Base-by-base conservation (phyloP, 2,797 vertebrate genomes). In the Rhincodon typus region DNA sequence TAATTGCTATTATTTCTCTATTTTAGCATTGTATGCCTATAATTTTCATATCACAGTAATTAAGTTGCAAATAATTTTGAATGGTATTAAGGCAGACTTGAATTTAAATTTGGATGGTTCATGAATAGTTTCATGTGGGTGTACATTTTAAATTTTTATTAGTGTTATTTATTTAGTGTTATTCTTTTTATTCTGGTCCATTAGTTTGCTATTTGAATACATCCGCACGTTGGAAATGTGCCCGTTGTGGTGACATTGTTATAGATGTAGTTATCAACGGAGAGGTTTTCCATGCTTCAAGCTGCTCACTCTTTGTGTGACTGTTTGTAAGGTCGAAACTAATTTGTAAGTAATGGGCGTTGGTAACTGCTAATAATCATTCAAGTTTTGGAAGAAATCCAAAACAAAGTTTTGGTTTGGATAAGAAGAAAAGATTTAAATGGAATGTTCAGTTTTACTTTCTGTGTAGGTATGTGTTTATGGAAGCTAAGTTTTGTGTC, bases 331-430 rank as follows among this genome's bases (percentile, higher is more conserved):
- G 27, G 70, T 74, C 77, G 46, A 95, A 95, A 57, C 70, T 77
- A 95, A 72, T 95, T 95, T 74, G 46, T 95, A 46, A 50, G 15
- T 95, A 95, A 95, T 95, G 70, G 94, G 70, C 94, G 30, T 77
- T 46, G 46, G 27, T 17, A 95, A 77, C 30, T 95, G 69, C 94
- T 95, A 95, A 95, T 77, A 53, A 77, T 94, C 69, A 95, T 74
- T 50, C 50, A 53, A 7, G 74, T 95, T 50, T 53, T 74, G 94
- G 94, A 95, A 77, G 46, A 77, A 77, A 95, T 27, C 46, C 27
- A 95, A 77, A 46, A 34, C 12, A 95, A 53, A 53, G 25, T 19
- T 74, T 94, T 4, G 46, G 50, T 74, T 95, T 95, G 69, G 30
- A 19, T 27, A 15, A 53, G 94, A 7, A 27, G 17, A 50, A 95